These are phyloP conservation scores for Plecturocebus donacophilus DNA, from an alignment of 2,113 vertebrate species.

Conservation along the genomic window DNA sequence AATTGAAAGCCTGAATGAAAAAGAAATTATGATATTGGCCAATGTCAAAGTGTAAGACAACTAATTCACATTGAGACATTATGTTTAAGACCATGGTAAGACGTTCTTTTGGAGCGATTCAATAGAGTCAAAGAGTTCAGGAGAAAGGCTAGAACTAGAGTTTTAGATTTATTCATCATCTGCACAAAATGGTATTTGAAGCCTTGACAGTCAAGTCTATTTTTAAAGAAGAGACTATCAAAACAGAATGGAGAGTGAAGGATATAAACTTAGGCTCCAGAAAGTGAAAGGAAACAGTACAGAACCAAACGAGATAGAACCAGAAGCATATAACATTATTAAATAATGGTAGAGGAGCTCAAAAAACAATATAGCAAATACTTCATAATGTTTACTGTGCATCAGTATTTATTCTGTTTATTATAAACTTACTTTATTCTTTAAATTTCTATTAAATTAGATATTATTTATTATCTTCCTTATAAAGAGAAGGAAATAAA, in stretches of 20 bases:
- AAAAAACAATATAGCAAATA: neutral
- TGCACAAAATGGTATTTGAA: neutral
- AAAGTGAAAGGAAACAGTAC: neutral
- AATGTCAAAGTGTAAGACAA: neutral
- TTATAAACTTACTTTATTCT: neutral
- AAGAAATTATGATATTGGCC: neutral
- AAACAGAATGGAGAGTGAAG: neutral
- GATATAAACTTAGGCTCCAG: neutral
- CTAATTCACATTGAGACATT: neutral
- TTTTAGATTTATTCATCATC: neutral
- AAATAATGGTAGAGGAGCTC: neutral
- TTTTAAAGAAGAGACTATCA: neutral
- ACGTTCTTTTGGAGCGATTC: neutral
- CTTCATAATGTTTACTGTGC: neutral
- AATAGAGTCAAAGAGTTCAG: neutral
- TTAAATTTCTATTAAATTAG: neutral
- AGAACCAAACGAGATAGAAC: neutral
- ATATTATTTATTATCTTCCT: neutral
- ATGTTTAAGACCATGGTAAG: neutral
- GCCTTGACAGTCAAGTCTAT: neutral
- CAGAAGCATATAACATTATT: neutral
- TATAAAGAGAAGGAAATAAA: conserved; percentile 10
- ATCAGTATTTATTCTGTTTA: neutral
- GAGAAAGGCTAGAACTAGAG: neutral
- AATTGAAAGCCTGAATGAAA: neutral